Conservation (phyloP, 2,797 vertebrate species). For the Arvicola amphibius region DNA sequence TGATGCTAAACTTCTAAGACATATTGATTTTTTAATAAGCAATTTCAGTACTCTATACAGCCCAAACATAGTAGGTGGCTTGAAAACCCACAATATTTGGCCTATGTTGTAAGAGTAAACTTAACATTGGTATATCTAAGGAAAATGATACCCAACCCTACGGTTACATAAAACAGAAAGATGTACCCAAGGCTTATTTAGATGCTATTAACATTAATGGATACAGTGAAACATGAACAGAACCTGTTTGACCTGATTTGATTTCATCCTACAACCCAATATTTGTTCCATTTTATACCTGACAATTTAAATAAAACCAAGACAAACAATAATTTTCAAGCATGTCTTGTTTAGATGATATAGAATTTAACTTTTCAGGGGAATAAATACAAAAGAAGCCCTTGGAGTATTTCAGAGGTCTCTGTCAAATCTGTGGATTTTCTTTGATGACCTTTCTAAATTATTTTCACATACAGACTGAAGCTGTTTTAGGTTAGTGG, state of each 20-base stretch:
- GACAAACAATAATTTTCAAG: not conserved
- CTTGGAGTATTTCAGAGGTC: not conserved
- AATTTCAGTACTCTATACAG: not conserved
- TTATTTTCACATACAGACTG: not conserved
- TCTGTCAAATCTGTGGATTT: not conserved
- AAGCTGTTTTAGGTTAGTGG: not conserved
- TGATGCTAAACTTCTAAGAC: slow-evolving; percentile 12
- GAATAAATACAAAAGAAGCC: not conserved
- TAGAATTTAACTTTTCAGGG: not conserved
- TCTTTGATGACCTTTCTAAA: not conserved
- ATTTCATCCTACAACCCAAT: not conserved
- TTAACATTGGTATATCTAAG: slow-evolving; percentile 18
- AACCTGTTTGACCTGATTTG: not conserved
- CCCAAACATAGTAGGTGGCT: not conserved
- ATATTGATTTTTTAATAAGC: not conserved
- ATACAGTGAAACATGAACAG: not conserved
- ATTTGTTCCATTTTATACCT: slow-evolving; percentile 11
- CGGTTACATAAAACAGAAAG: slow-evolving; percentile 6
- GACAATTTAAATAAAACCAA: slow-evolving; percentile 25
- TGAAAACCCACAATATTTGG: slow-evolving; percentile 40
- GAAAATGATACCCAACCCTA: not conserved
- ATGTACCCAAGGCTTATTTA: not conserved
- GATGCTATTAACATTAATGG: not conserved
- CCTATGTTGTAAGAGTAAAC: not conserved
- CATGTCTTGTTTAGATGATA: not conserved